These are phyloP conservation scores for Mugil cephalus DNA, from an alignment of 2,113 vertebrate species.

Conservation along the genomic window DNA sequence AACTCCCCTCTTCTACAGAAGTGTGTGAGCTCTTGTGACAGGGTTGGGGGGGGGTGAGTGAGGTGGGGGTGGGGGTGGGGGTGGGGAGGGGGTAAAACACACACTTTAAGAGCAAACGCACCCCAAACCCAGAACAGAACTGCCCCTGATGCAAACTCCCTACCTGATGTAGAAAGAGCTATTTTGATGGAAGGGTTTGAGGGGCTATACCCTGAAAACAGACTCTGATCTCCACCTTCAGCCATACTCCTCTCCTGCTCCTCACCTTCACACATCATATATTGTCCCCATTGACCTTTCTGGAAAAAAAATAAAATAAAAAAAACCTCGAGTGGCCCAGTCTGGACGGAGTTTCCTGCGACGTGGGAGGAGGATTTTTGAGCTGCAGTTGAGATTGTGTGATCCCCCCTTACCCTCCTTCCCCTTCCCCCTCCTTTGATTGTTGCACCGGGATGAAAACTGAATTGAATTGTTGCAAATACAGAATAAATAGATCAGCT, in stretches of 20 bases:
- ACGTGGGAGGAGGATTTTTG: neutral
- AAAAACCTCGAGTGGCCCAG: slow-evolving; percentile 5
- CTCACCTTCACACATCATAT: slow-evolving; percentile 13
- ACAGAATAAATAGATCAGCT: slow-evolving; percentile 61
- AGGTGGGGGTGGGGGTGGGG: slow-evolving; percentile 72
- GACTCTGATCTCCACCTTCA: slow-evolving; percentile 51
- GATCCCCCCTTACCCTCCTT: no score
- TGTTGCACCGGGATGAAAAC: slow-evolving; percentile 27
- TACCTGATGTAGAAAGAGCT: slow-evolving; percentile 48
- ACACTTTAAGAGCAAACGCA: slow-evolving; percentile 43
- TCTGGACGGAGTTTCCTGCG: slow-evolving; percentile 42
- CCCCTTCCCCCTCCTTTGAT: slow-evolving; percentile 11
- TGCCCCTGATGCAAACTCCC: slow-evolving; percentile 56
- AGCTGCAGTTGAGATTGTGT: slow-evolving; percentile 26
- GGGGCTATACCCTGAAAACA: slow-evolving; percentile 24
- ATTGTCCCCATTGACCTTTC: slow-evolving; percentile 37
- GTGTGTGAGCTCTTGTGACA: slow-evolving; percentile 91
- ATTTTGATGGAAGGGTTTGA: slow-evolving; percentile 44
- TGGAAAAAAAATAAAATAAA: no score
- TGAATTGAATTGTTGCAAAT: slow-evolving; percentile 61
- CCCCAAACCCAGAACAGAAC: slow-evolving; percentile 55
- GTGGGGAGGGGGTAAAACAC: slow-evolving; percentile 44
- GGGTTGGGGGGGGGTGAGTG: slow-evolving; percentile 75
- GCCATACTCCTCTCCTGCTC: slow-evolving; percentile 49
- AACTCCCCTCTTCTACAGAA: slow-evolving; percentile 83